Percentiles rank a stretch among this genome's conserved stretches.
Evolutionary conservation across 2,888 invertebrate species (phyloP).

Genomic region (Hololepta plana): DNA sequence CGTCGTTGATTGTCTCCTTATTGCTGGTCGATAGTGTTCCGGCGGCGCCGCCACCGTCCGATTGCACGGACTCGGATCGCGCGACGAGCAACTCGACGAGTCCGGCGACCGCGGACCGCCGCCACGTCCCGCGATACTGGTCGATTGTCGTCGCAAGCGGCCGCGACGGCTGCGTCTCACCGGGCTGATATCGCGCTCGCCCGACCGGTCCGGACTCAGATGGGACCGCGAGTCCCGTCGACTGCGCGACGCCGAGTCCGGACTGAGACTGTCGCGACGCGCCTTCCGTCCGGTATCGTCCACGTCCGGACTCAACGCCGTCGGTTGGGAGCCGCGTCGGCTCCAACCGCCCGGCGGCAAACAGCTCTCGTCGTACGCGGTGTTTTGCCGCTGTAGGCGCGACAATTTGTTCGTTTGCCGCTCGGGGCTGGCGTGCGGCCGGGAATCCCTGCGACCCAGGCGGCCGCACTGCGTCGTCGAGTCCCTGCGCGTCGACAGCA

Average conservation of each 20-base stretch:
- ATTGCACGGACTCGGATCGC: slow-evolving; percentile 66
- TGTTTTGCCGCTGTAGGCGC: slow-evolving; percentile 64
- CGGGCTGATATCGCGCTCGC: slow-evolving; percentile 67
- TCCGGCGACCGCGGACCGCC: slow-evolving; percentile 40
- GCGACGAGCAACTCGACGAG: slow-evolving; percentile 61
- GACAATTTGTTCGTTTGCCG: slow-evolving; percentile 27
- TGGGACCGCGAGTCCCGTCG: slow-evolving; percentile 61
- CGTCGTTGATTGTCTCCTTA: slow-evolving; percentile 75
- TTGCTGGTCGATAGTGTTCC: slow-evolving; percentile 46
- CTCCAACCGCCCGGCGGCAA: slow-evolving; percentile 47
- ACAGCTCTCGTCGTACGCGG: slow-evolving; percentile 73
- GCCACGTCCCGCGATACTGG: slow-evolving; percentile 46
- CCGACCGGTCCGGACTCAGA: slow-evolving; percentile 61
- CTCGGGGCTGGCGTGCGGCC: slow-evolving; percentile 47
- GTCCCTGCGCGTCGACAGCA: slow-evolving; percentile 44
- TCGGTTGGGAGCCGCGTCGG: slow-evolving; percentile 66
- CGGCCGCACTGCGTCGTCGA: slow-evolving; percentile 71
- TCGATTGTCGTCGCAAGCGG: slow-evolving; percentile 58
- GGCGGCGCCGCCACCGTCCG: slow-evolving; percentile 31
- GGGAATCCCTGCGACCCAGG: slow-evolving; percentile 44
- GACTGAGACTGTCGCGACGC: slow-evolving; percentile 72
- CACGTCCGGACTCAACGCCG: slow-evolving; percentile 63
- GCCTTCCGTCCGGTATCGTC: slow-evolving; percentile 51
- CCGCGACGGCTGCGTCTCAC: slow-evolving; percentile 50
- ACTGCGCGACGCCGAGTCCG: slow-evolving; percentile 66